phyloP scores from a whole-genome alignment of 2,888 invertebrate species.

The Apotomis betuletana region DNA sequence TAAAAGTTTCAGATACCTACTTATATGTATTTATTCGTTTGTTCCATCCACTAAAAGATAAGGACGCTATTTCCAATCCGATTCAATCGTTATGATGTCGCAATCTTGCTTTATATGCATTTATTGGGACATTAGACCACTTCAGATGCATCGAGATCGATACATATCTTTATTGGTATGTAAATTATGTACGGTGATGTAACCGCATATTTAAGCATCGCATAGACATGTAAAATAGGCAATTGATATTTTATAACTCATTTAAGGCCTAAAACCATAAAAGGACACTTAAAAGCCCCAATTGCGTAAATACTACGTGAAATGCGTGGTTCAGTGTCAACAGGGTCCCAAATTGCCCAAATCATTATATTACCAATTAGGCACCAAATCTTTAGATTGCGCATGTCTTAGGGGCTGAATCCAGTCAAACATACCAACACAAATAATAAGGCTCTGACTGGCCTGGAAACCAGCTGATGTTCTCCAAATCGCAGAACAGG shows the following conservation, averaged over 20 bases:
- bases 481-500: too few relatives aligned
- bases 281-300: too few relatives aligned
- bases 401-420: too few relatives aligned
- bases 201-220: neutral
- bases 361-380: too few relatives aligned
- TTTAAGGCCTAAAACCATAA: too few relatives aligned
- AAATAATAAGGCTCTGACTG: too few relatives aligned
- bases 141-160: slow-evolving; percentile 4
- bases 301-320: too few relatives aligned
- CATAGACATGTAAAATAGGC: neutral
- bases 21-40: neutral
- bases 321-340: too few relatives aligned
- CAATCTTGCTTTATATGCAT: slow-evolving; percentile 25
- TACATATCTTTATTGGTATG: slow-evolving; percentile 5
- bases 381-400: too few relatives aligned
- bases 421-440: too few relatives aligned
- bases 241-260: neutral
- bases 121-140: slow-evolving; percentile 20
- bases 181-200: neutral
- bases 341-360: too few relatives aligned
- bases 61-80: neutral
- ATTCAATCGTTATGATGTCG: neutral
- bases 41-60: slow-evolving; percentile 5
- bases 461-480: too few relatives aligned
- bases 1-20: neutral